Base-by-base conservation (phyloP, 2,888 invertebrate genomes). In the Himalopsyche anomala region DNA sequence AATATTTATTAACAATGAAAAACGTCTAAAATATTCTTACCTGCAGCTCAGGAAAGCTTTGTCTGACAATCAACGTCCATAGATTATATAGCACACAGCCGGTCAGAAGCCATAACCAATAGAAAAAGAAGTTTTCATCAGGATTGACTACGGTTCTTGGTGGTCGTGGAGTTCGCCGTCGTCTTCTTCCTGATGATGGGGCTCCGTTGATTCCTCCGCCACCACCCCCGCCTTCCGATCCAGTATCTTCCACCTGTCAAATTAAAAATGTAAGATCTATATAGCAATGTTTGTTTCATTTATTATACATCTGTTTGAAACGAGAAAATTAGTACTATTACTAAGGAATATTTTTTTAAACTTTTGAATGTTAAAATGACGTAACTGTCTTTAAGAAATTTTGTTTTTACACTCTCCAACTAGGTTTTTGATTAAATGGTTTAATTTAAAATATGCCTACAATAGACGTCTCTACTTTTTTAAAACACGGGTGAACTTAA, bases 61-160 rank as follows among this genome's bases (percentile, higher is more conserved):
- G 98, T 84, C 99, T 94, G 80, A 98, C 98, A 90, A 99, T 99
- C 88, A 98, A 94, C 51, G 98, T 97, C 99, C 99, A 99, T 89
- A 98, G 94, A 92, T 99, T 99, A 92, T 99, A 99, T 87, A 99
- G 94, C 89, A 98, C 97, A 91, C 98, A 97, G 89, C 96, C 91
- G 81, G 98, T 98, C 89, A 98, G 94, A 89, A 98, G 92, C 94
- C 97, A 96, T 89, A 99, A 91, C 99, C 99, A 99, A 92, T 98
- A 97, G 93, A 98, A 99, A 94, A 98, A 98, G 92, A 98, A 97
- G 92, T 97, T 98, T 90, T 98, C 98, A 92, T 99, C 98, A 0
- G 98, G 98, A 92, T 98, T 98, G 89, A 99, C 96, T 84, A 99
- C 98, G 40, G 96, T 95, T 84, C 95, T 94, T 2, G 97, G 96